phyloP scores from a whole-genome alignment of 2,888 invertebrate genomes.

The Atherix ibis region DNA sequence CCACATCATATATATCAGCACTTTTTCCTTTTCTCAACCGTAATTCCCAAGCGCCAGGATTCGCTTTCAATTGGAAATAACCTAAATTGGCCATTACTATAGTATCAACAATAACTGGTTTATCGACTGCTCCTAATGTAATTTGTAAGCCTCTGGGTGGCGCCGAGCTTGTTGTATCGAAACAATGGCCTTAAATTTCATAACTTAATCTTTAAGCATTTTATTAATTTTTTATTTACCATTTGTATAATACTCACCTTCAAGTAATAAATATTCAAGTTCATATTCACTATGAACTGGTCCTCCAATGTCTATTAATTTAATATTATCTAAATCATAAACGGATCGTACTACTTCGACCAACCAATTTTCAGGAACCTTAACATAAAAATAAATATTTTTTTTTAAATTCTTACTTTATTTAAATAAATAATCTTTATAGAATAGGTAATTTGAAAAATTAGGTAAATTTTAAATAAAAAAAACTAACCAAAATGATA shows the following conservation, averaged over 20 bases:
- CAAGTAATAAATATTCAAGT: constrained; percentile 81
- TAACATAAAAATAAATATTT: constrained; percentile 14
- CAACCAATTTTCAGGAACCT: constrained; percentile 91
- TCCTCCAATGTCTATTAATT: constrained; percentile 80
- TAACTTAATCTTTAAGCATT: background rate
- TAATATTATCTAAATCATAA: constrained; percentile 94
- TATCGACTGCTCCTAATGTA: constrained; percentile 68
- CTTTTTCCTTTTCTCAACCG: constrained; percentile 84
- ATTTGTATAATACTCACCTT: constrained; percentile 30
- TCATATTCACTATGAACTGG: constrained; percentile 91
- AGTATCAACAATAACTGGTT: constrained; percentile 75
- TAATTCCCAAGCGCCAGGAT: constrained; percentile 90
- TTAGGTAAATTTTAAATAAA: background rate
- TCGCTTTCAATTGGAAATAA: constrained; percentile 95
- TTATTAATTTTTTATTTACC: background rate
- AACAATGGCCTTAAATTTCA: constrained; percentile 58
- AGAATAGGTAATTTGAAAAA: background rate
- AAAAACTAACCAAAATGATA: too few relatives aligned
- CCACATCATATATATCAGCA: constrained; percentile 86
- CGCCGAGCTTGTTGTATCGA: constrained; percentile 76
- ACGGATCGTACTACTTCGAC: constrained; percentile 84
- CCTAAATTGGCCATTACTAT: constrained; percentile 99
- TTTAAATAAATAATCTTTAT: background rate
- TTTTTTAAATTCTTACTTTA: background rate
- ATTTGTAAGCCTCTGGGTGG: constrained; percentile 97